Percentiles rank a stretch among this genome's conserved stretches.
These are phyloP conservation scores for Prenolepis imparis DNA, from an alignment of 2,888 invertebrate species.

Conservation along the genomic window DNA sequence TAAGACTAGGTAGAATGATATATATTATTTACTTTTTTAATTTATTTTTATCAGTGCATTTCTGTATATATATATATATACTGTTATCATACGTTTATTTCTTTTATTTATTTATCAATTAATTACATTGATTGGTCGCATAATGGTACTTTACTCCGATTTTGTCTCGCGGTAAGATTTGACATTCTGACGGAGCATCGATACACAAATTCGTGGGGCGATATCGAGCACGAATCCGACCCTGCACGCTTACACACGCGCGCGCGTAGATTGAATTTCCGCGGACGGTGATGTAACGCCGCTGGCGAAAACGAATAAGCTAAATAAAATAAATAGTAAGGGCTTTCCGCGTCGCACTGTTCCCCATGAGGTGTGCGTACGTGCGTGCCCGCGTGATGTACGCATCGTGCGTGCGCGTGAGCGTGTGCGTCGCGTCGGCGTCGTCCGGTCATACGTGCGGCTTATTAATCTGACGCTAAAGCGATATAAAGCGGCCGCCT, in stretches of 20 bases:
- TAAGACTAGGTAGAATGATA: not conserved
- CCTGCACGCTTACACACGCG: constrained; percentile 50
- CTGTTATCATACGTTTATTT: not conserved
- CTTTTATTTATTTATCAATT: not conserved
- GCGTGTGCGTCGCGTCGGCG: constrained; percentile 41
- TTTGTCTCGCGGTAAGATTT: not conserved
- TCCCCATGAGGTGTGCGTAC: constrained; percentile 68
- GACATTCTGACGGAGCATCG: not conserved
- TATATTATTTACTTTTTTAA: too few relatives aligned
- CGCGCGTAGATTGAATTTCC: constrained; percentile 81
- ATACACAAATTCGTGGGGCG: constrained; percentile 25
- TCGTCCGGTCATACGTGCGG: constrained; percentile 70
- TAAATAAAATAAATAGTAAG: constrained; percentile 82
- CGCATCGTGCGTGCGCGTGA: constrained; percentile 59
- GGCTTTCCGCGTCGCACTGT: constrained; percentile 65
- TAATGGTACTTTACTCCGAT: not conserved
- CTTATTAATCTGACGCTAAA: constrained; percentile 84
- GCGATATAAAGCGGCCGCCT: constrained; percentile 81
- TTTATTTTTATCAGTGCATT: not conserved
- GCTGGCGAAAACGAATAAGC: constrained; percentile 81
- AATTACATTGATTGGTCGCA: not conserved
- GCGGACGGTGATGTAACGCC: constrained; percentile 77
- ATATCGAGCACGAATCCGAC: not conserved
- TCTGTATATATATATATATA: not conserved
- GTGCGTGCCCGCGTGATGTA: constrained; percentile 44